These are phyloP conservation scores for Metalampra italica DNA, from an alignment of 2,888 invertebrate species.

Conservation along the genomic window DNA sequence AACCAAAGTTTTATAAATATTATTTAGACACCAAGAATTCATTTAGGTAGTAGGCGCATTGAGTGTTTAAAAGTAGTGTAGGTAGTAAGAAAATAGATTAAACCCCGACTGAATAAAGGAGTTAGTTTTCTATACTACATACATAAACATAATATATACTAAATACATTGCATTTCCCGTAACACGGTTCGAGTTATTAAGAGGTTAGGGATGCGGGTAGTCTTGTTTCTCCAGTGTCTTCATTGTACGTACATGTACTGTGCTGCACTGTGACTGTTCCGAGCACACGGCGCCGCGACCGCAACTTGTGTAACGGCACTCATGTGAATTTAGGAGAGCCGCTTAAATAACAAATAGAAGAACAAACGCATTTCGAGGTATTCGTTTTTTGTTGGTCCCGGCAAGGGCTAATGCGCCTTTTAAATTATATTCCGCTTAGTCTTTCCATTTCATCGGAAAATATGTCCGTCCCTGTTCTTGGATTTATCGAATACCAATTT, in stretches of 20 bases:
- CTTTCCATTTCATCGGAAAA: background rate
- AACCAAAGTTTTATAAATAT: too few species aligned
- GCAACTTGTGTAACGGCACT: constrained; percentile 26
- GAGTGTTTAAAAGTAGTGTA: too few species aligned
- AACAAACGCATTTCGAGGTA: constrained; percentile 14
- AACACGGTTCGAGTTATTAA: too few species aligned
- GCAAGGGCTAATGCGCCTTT: constrained; percentile 6
- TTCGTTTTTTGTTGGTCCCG: constrained; percentile 13
- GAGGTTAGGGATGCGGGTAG: too few species aligned
- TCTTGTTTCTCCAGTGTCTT: background rate
- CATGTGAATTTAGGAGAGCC: constrained; percentile 32
- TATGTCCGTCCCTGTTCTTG: background rate
- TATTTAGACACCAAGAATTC: too few species aligned
- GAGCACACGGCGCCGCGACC: constrained; percentile 35
- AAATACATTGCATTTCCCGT: too few species aligned
- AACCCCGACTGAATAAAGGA: too few species aligned
- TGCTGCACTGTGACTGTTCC: constrained; percentile 17
- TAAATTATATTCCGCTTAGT: constrained; percentile 6
- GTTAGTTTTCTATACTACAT: too few species aligned
- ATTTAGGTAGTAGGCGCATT: too few species aligned
- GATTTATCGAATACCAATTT: background rate
- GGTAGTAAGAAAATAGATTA: too few species aligned
- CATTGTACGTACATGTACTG: background rate
- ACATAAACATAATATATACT: too few species aligned
- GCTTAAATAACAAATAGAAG: constrained; percentile 23